Base-by-base conservation (phyloP, 2,797 vertebrate genomes). In the Pseudochaenichthys georgianus region DNA sequence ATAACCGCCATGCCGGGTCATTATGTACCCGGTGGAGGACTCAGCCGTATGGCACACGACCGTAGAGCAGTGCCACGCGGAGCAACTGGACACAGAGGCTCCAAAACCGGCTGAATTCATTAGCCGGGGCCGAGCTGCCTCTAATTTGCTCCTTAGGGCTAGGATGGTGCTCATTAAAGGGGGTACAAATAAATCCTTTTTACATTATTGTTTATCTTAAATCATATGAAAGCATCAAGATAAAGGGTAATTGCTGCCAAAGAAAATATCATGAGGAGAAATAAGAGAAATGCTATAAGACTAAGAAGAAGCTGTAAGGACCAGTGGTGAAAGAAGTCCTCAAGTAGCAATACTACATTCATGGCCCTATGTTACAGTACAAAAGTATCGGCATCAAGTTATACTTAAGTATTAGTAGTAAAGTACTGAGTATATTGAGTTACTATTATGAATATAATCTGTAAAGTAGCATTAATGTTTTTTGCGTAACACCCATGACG, bases 21-120 rank as follows among this genome's bases (percentile, higher is more conserved):
- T 95, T 96, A 95, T 95, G 93, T 84, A 89, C 91, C 93, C 90
- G 82, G 87, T 93, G 90, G 93, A 94, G 91, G 88, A 95, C 92
- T 94, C 88, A 86, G 88, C 86, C 75, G 83, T 78, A 84, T 82
- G 79, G 88, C 90, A 86, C 84, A 89, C 87, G 87, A 76, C 76
- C 46, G 46, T 51, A 46, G 75, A 89, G 85, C 78, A 58, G 83
- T 58, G 83, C 80, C 75, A 83, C 50, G 19, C 66, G 16, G 65
- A 73, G 80, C 82, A 87, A 88, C 88, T 90, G 91, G 91, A 93
- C 90, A 80, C 80, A 3, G 54, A 85, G 75, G 77, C 83, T 89
- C 90, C 90, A 91, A 93, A 9, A 92, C 93, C 92, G 90, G 89
- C 89, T 89, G 90, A 92, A 92, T 92, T 93, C 89, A 92, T 92